A percentile compares a stretch with the other conserved stretches of the same genome.
Conservation (phyloP, 2,113 vertebrate genomes). For the Camelus dromedarius region DNA sequence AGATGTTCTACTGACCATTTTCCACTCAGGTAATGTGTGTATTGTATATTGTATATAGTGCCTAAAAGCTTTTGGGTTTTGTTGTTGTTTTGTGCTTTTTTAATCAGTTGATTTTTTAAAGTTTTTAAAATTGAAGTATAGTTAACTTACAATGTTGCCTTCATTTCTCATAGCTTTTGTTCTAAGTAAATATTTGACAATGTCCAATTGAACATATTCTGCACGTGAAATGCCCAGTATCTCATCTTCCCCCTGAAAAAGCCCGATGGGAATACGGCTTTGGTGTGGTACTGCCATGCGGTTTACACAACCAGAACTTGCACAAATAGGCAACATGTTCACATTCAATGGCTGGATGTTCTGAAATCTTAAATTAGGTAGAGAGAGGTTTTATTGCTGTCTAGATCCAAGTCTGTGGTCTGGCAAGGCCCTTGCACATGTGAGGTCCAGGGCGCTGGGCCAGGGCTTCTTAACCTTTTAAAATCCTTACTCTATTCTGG, state of each 20-base stretch:
- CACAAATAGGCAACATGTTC: neutral
- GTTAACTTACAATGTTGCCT: too few relatives aligned
- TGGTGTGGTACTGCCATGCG: neutral
- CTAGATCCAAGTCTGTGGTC: neutral
- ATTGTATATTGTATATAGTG: neutral
- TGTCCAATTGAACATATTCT: conserved; percentile 15
- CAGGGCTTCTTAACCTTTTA: conserved; percentile 37
- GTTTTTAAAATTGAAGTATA: too few relatives aligned
- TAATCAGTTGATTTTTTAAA: too few relatives aligned
- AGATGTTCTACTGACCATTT: neutral
- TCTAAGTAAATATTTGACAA: conserved; percentile 59
- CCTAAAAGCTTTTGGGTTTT: neutral
- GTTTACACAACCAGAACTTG: conserved; percentile 29
- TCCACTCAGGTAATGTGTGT: conserved; percentile 31
- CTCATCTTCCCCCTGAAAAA: conserved; percentile 40
- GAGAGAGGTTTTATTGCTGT: conserved; percentile 27
- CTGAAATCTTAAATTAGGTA: conserved; percentile 36
- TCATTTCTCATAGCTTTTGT: neutral
- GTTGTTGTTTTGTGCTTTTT: too few relatives aligned
- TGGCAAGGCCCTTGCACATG: conserved; percentile 16
- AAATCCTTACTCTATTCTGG: neutral
- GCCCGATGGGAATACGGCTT: conserved; percentile 2
- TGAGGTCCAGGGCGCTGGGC: neutral
- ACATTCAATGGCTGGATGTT: neutral
- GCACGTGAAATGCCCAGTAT: conserved; percentile 17